Conservation (phyloP, 2,113 vertebrate species). For the Grammomys dolichurus region DNA sequence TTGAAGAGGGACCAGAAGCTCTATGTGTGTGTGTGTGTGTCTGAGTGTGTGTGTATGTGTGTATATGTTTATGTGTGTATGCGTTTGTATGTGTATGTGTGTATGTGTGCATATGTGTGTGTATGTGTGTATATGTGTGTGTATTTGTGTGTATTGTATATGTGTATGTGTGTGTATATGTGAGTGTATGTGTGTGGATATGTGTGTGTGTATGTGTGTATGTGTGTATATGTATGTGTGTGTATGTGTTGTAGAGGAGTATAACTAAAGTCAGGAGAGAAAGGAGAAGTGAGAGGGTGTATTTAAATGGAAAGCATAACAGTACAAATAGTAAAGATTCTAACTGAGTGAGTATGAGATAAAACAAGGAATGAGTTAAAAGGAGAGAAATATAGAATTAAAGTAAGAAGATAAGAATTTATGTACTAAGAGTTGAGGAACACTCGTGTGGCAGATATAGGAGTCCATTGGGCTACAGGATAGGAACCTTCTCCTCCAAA, state of each 20-base stretch:
- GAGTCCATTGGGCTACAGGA: background rate
- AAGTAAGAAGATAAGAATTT: background rate
- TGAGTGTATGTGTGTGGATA: no score
- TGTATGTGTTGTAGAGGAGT: background rate
- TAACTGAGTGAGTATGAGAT: background rate
- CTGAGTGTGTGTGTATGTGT: no score
- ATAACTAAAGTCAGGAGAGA: background rate
- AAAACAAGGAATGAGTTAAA: background rate
- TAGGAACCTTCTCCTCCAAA: background rate
- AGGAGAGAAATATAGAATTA: background rate
- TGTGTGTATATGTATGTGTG: no score
- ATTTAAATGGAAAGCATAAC: background rate
- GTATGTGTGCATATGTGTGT: no score
- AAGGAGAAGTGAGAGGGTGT: accelerated
- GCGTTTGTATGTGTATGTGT: background rate
- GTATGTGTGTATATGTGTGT: no score
- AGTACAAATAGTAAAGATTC: background rate
- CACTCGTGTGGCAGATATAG: background rate
- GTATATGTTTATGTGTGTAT: no score
- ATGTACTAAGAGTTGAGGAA: background rate
- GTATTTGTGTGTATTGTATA: no score
- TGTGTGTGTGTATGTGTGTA: no score
- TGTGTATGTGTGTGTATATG: no score
- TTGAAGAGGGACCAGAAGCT: background rate
- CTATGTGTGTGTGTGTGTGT: background rate